Evolutionary conservation across 2,888 invertebrate species (phyloP), one percentile per base, ranked within the genome.

Genomic region (Rosalia funebris): DNA sequence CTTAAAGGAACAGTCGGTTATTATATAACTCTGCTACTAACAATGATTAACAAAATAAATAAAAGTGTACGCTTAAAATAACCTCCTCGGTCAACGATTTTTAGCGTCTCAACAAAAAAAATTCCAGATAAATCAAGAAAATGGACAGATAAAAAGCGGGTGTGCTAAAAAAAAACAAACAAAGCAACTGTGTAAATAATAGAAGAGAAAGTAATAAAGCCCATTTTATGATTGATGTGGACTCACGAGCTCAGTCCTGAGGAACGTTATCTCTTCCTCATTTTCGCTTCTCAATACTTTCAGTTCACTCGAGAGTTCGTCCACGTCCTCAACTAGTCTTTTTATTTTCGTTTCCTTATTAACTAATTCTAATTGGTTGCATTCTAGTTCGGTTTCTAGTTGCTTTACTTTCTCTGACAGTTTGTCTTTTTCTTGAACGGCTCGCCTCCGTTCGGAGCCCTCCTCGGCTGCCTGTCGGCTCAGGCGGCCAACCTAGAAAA

Each of bases 381-480:
- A 89, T 75, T 89, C 89, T 63, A 90, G 78, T 71, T 90, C 89
- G 1, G 85, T 85, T 67, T 89, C 87, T 72, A 88, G 82, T 68
- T 85, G 85, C 67, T 85, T 83, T 10, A 91, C 84, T 78, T 86
- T 86, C 65, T 91, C 88, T 63, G 84, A 84, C 67, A 90, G 82
- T 68, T 86, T 86, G 73, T 87, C 89, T 69, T 89, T 88, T 65
- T 90, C 88, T 46, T 85, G 84, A 44, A 91, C 87, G 0, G 91
- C 90, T 69, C 91, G 85, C 71, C 93, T 84, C 67, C 93, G 86
- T 76, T 93, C 93, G 2, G 90, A 86, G 16, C 92, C 91, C 79
- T 93, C 93, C 74, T 91, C 95, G 34, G 91, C 94, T 25, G 91
- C 92, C 80, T 92, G 93, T 59, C 92, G 86, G 70, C 92, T 92